A percentile compares a stretch with the other conserved stretches of the same genome.
phyloP scores from a whole-genome alignment of 2,888 invertebrate genomes.

The Himalopsyche kuldschensis region DNA sequence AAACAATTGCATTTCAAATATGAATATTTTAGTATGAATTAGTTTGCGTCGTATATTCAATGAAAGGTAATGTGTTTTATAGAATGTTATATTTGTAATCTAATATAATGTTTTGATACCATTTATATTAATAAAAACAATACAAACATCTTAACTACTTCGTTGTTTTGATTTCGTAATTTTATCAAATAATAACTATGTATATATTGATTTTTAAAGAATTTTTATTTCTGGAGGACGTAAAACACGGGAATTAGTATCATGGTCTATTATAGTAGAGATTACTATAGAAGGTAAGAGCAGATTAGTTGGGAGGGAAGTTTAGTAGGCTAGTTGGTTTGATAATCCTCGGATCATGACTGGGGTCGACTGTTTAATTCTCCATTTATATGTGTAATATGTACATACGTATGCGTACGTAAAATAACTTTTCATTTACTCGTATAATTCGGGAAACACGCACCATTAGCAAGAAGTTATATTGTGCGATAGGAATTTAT shows the following conservation, averaged over 20 bases:
- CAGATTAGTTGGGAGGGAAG: constrained; percentile 35
- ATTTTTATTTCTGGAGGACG: constrained; percentile 24
- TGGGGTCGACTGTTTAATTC: constrained; percentile 26
- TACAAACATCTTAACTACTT: too few species aligned
- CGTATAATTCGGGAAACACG: constrained; percentile 28
- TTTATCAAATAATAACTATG: too few species aligned
- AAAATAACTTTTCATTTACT: constrained; percentile 32
- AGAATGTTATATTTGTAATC: too few species aligned
- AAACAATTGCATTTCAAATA: too few species aligned
- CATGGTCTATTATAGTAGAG: constrained; percentile 33
- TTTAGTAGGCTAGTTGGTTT: constrained; percentile 35
- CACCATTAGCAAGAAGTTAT: constrained; percentile 24
- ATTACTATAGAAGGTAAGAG: constrained; percentile 30
- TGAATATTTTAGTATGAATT: too few species aligned
- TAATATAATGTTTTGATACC: too few species aligned
- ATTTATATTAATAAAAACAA: too few species aligned
- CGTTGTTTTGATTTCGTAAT: too few species aligned
- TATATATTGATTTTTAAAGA: not conserved
- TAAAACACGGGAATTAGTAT: constrained; percentile 27
- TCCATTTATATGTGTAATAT: constrained; percentile 14
- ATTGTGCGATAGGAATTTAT: constrained; percentile 17
- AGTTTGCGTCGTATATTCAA: too few species aligned
- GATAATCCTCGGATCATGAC: constrained; percentile 35
- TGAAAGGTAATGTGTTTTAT: too few species aligned
- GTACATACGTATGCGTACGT: constrained; percentile 12